phyloP scores from a whole-genome alignment of 1,140 invertebrate genomes.

The Ceratina calcarata region DNA sequence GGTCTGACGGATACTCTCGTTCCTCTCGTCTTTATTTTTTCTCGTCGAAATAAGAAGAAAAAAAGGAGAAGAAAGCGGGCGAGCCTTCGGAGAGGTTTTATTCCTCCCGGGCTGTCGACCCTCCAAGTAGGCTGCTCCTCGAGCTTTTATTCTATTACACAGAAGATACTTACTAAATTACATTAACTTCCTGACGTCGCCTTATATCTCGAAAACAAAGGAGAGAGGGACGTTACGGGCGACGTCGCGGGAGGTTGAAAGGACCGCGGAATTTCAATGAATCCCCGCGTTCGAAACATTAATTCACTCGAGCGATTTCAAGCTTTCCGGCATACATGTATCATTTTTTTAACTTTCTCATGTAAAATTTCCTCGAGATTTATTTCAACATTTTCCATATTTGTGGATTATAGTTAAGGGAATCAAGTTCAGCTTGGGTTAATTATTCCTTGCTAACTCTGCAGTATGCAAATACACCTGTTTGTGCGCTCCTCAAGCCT shows the following conservation, averaged over 20 bases:
- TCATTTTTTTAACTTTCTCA: not conserved
- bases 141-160: slow-evolving; percentile 38
- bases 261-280: slow-evolving; percentile 26
- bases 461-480: too few species aligned
- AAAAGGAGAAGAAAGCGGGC: not conserved
- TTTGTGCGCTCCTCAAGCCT: too few species aligned
- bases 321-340: not conserved
- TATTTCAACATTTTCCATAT: too few species aligned
- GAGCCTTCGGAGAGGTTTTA: not conserved
- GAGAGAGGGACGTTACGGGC: not conserved
- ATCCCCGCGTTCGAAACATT: slow-evolving; percentile 4
- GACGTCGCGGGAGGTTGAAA: slow-evolving; percentile 1
- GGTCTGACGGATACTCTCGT: slow-evolving; percentile 28
- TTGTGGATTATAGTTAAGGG: too few species aligned
- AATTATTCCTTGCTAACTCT: not conserved
- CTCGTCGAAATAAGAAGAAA: not conserved
- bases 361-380: not conserved
- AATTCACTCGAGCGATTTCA: not conserved
- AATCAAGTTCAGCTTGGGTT: too few species aligned
- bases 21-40: not conserved
- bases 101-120: slow-evolving; percentile 13
- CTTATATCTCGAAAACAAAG: slow-evolving; percentile 27
- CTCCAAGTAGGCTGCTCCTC: slow-evolving; percentile 27
- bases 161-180: slow-evolving; percentile 43
- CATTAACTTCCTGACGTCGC: slow-evolving; percentile 22